Evolutionary conservation across 2,888 invertebrate species (phyloP).

Genomic region (Hyposoter didymator): DNA sequence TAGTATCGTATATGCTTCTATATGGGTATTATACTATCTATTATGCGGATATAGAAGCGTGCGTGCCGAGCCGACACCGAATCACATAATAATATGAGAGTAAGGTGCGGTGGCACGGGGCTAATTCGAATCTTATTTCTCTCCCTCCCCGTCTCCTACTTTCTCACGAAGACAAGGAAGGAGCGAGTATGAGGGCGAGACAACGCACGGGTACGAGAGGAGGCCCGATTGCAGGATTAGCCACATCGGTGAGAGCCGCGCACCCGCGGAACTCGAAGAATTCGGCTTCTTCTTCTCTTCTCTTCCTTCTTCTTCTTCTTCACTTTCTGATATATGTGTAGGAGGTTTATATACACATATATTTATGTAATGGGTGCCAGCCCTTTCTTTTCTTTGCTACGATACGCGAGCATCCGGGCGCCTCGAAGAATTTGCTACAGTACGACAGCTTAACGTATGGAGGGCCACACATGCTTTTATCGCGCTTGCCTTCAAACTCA

Average conservation of each 20-base stretch:
- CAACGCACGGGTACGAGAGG: conserved; percentile 36
- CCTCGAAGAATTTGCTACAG: conserved; percentile 62
- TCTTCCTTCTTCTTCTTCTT: conserved; percentile 51
- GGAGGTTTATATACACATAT: conserved; percentile 4
- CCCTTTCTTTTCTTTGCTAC: conserved; percentile 26
- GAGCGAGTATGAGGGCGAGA: conserved; percentile 23
- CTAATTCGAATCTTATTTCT: conserved; percentile 65
- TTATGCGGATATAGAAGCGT: conserved; percentile 57
- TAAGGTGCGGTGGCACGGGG: conserved; percentile 64
- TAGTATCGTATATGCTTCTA: conserved; percentile 43
- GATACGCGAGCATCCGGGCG: conserved; percentile 50
- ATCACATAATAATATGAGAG: conserved; percentile 66
- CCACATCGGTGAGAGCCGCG: conserved; percentile 59
- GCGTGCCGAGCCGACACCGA: conserved; percentile 64
- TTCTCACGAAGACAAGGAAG: conserved; percentile 38
- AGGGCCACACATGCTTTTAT: conserved; percentile 51
- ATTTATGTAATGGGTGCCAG: conserved; percentile 13
- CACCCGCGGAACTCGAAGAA: conserved; percentile 69
- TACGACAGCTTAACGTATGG: conserved; percentile 24
- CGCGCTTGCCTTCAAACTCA: conserved; percentile 6
- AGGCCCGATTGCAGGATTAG: conserved; percentile 63
- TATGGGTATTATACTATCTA: conserved; percentile 62
- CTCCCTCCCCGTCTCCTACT: not conserved
- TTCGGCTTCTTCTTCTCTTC: conserved; percentile 58
- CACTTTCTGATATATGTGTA: conserved; percentile 12